Base-by-base conservation (phyloP, 2,888 invertebrate species). In the Euclidia mi region DNA sequence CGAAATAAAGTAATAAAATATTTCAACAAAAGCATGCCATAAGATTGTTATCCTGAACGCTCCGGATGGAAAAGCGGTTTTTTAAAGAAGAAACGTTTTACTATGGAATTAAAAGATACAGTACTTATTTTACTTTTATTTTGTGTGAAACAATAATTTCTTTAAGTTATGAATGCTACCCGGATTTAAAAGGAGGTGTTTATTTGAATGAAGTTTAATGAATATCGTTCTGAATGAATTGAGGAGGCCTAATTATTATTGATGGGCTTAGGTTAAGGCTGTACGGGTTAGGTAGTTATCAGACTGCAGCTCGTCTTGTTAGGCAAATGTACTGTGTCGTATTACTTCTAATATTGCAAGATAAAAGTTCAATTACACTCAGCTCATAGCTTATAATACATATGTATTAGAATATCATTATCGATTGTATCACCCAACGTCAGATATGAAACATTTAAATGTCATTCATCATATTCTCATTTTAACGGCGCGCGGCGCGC, bases 21-120 rank as follows among this genome's bases (percentile, higher is more conserved):
- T 71, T 71, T 51, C 71, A 62, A 49, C 51, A 62, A 57, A 65
- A 58, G 32, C 37, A 37, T 55, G 37, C 18, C 12, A 20, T 49
- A 20, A 51, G 58, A 62, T 58, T 56, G 40, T 50, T 61, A 61
- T 60, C 66, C 46, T 43, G 20, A 48, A 41, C 34, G 42, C 48
- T 48, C 34, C 20, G 49, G 43, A 58, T 29, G 55, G 71, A 58
- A 53, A 48, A 62, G 14, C 40, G 43, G 52, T 50, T 49, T 40
- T 65, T 41, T 52, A 11, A 65, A 55, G 48, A 38, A 35, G 49
- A 67, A 58, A 34, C 18, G 38, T 17, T 57, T 48, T 50, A 35
- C 55, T 52, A 71, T 62, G 48, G 17, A 48, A 38, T 44, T 47
- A 14, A 55, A 62, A 52, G 43, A 47, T 70, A 55, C 28, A 32